A percentile compares a stretch with the other conserved stretches of the same genome.
These are phyloP conservation scores for Kryptolebias ocellatus DNA, from an alignment of 2,797 vertebrate species.

Conservation along the genomic window DNA sequence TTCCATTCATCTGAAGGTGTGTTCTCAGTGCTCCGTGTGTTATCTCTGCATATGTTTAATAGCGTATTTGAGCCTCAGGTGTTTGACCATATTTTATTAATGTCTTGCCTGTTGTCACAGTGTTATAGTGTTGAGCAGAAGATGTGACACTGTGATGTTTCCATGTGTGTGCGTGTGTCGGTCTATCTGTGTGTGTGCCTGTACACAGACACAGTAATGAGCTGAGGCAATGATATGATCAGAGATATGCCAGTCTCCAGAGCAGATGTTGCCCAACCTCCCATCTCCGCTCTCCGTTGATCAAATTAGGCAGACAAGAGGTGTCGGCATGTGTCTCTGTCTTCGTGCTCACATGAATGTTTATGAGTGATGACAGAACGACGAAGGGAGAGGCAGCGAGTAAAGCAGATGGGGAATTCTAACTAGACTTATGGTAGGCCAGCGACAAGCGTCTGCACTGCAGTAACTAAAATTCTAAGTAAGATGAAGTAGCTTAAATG, in stretches of 20 bases:
- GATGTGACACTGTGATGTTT: constrained; percentile 52
- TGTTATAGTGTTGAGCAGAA: constrained; percentile 64
- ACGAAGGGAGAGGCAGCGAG: constrained; percentile 12
- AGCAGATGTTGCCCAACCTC: constrained; percentile 75
- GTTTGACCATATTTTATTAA: constrained; percentile 59
- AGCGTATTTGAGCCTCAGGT: constrained; percentile 43
- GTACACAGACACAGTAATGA: constrained; percentile 56
- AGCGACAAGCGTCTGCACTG: constrained; percentile 33
- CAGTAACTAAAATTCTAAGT: neutral
- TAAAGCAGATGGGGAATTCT: constrained; percentile 58
- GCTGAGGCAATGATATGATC: constrained; percentile 69
- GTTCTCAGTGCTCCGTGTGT: constrained; percentile 16
- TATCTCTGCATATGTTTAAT: constrained; percentile 32
- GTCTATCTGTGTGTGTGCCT: constrained; percentile 15
- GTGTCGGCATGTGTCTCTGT: constrained; percentile 44
- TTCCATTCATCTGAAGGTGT: constrained; percentile 9
- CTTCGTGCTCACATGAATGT: constrained; percentile 23
- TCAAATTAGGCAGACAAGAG: constrained; percentile 68
- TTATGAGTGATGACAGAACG: constrained; percentile 21
- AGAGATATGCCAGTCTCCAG: constrained; percentile 68
- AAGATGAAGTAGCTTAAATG: neutral
- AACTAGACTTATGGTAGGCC: constrained; percentile 45
- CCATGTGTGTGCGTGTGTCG: constrained; percentile 11
- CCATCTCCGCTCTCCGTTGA: constrained; percentile 54
- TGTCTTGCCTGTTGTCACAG: constrained; percentile 56